Evolutionary conservation across 2,113 vertebrate species (phyloP), one percentile per base, ranked within the genome.

Genomic region (Psittacara wagleri): DNA sequence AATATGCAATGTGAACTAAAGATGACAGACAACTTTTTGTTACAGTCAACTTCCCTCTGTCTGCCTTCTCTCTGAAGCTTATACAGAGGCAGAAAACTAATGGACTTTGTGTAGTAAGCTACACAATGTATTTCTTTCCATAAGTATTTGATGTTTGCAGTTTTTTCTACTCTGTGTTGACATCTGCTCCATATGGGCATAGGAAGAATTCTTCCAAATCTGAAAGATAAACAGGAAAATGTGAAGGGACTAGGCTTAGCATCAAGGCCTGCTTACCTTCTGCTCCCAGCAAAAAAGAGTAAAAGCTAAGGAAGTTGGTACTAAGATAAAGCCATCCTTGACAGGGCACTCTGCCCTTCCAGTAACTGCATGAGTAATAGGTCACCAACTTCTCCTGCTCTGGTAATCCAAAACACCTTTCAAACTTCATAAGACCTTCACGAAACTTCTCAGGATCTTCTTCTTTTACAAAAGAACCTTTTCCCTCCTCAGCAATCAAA

Each of bases 251-350:
- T 11, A 27, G 12, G 24, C 16, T 79, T 37, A 55, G 37, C 20
- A 79, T 33, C 3, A 11, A 79, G 12, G 37, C 27, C 73, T 59
- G 96, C 97, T 98, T 95, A 99, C 99, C 97, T 97, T 99, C 99
- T 83, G 98, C 95, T 96, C 99, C 99, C 78, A 99, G 98, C 92
- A 99, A 97, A 96, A 99, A 99, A 2, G 99, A 99, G 97, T 99
- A 99, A 97, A 99, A 99, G 96, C 99, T 99, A 39, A 99, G 97
- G 97, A 99, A 99, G 97, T 99, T 99, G 91, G 99, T 99, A 96
- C 99, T 99, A 87, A 99, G 99, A 97, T 99, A 99, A 24, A 99
- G 98, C 99, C 99, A 99, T 14, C 99, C 99, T 96, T 99, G 99
- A 96, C 99, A 99, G 28, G 99, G 99, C 52, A 99, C 98, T 73